A percentile compares a stretch with the other conserved stretches of the same genome.
Conservation (phyloP, 1,140 invertebrate species). For the Megalopta genalis region DNA sequence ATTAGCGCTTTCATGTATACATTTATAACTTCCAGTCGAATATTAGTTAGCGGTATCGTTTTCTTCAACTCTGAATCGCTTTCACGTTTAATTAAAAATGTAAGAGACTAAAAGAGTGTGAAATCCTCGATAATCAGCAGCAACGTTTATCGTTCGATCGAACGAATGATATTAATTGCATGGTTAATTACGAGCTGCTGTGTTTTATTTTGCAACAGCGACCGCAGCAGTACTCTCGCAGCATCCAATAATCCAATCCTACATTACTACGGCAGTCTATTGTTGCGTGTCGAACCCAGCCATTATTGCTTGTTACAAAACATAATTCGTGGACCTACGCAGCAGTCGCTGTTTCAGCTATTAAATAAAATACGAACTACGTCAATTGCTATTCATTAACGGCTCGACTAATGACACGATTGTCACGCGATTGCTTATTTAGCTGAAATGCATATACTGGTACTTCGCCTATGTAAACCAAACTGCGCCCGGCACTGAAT, state of each 20-base stretch:
- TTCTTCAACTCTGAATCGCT: not conserved
- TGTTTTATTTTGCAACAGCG: constrained; percentile 72
- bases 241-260: constrained; percentile 75
- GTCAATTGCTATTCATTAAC: constrained; percentile 77
- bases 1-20: too few species aligned
- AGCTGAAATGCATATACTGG: constrained; percentile 34
- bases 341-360: constrained; percentile 69
- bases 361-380: constrained; percentile 77
- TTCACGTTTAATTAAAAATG: not conserved
- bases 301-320: constrained; percentile 76
- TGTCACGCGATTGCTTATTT: constrained; percentile 73
- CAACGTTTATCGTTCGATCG: constrained; percentile 56
- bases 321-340: constrained; percentile 68
- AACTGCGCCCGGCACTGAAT: not conserved
- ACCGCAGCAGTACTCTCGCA: constrained; percentile 40
- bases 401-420: constrained; percentile 72
- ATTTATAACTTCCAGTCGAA: not conserved
- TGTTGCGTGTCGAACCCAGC: constrained; percentile 57
- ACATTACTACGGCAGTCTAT: constrained; percentile 64
- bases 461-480: not conserved
- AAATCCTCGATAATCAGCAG: constrained; percentile 26
- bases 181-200: constrained; percentile 72
- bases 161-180: constrained; percentile 66
- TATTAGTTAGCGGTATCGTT: not conserved
- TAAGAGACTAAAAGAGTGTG: not conserved